Base-by-base conservation (phyloP, 2,113 vertebrate species). In the Rhabdornis inornatus region DNA sequence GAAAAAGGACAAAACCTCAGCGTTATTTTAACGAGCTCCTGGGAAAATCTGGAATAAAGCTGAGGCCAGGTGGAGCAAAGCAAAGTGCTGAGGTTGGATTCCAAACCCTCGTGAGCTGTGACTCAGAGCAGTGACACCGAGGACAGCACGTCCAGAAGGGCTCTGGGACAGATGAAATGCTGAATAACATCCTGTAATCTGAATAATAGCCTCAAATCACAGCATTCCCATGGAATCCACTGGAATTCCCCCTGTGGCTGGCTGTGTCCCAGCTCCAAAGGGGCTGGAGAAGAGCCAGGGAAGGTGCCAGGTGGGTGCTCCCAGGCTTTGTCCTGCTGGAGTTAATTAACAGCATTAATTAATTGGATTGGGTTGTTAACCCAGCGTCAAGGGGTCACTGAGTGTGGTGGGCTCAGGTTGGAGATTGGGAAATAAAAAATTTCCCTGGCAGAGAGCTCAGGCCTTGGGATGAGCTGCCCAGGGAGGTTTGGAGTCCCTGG, bases 61-160 rank as follows among this genome's bases (percentile, higher is more conserved):
- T 90, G 82, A 91, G 59, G 55, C 88, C 90, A 94, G 96, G 94
- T 95, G 90, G 79, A 83, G 28, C 50, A 74, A 61, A 92, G 71
- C 63, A 76, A 96, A 96, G 40, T 77, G 95, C 94, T 95, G 94
- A 95, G 40, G 11, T 37, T 61, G 82, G 95, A 61, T 69, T 94
- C 81, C 83, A 79, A 94, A 65, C 13, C 90, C 92, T 87, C 80
- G 75, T 83, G 77, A 87, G 69, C 66, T 31, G 84, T 96, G 95
- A 95, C 70, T 96, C 96, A 96, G 87, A 78, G 89, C 83, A 22
- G 52, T 42, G 92, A 94, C 93, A 92, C 69, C 47, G 24, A 89
- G 90, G 56, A 82, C 90, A 76, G 94, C 95, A 95, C 90, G 87
- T 92, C 94, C 95, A 84, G 84, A 70, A 91, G 72, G 42, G 59